A percentile compares a stretch with the other conserved stretches of the same genome.
Conservation (phyloP, 1,140 invertebrate species). For the Thalassaphorura encarpata region DNA sequence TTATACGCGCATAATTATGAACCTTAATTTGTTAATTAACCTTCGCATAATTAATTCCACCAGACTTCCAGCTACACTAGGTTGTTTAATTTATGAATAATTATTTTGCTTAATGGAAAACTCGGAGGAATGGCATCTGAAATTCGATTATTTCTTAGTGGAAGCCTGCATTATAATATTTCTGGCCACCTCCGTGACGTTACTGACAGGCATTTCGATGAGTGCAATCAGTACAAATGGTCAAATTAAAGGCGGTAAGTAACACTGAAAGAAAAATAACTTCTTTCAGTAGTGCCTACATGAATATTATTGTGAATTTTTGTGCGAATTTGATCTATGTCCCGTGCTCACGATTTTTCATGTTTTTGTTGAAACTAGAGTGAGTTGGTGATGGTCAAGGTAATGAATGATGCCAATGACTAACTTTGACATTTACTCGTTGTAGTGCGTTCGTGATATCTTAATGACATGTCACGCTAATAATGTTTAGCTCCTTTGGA, state of each 20-base stretch:
- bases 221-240: slow-evolving; percentile 58
- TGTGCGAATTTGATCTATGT: neutral
- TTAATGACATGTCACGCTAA: too few relatives aligned
- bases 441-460: too few relatives aligned
- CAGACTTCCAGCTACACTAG: too few relatives aligned
- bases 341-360: neutral
- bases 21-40: neutral
- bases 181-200: slow-evolving; percentile 78
- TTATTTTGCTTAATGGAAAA: neutral
- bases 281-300: neutral
- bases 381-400: neutral
- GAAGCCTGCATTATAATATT: slow-evolving; percentile 66
- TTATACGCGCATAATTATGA: neutral
- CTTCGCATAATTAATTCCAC: neutral
- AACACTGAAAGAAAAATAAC: neutral
- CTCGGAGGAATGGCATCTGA: neutral
- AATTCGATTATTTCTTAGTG: slow-evolving; percentile 41
- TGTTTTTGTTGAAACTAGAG: neutral
- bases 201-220: slow-evolving; percentile 55
- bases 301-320: neutral
- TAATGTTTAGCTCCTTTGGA: too few relatives aligned
- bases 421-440: neutral
- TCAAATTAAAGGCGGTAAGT: slow-evolving; percentile 36
- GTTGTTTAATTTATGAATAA: neutral
- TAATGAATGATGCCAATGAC: neutral